These are phyloP conservation scores for Sinosuthora webbiana DNA, from an alignment of 2,113 vertebrate genomes.

Conservation along the genomic window DNA sequence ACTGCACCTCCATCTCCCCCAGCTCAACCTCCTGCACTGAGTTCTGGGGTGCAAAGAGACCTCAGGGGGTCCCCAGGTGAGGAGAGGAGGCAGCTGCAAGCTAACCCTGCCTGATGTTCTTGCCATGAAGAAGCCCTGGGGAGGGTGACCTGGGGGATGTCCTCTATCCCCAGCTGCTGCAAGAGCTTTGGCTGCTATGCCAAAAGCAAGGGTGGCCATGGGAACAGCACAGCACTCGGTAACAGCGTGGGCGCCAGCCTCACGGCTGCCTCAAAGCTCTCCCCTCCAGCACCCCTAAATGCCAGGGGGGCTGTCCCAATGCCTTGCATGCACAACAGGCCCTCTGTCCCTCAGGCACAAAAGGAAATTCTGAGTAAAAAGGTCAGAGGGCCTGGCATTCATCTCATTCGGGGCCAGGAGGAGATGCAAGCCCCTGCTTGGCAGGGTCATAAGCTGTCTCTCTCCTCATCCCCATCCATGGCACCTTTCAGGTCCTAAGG, in stretches of 20 bases:
- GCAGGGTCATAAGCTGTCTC: neutral
- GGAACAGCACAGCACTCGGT: neutral
- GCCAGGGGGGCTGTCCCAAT: neutral
- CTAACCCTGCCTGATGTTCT: neutral
- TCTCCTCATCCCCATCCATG: neutral
- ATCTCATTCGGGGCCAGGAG: neutral
- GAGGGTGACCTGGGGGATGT: neutral
- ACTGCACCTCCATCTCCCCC: neutral
- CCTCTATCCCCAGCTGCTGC: neutral
- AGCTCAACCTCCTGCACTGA: fast-evolving
- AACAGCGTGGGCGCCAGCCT: neutral
- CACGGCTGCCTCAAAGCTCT: neutral
- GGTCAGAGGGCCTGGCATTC: neutral
- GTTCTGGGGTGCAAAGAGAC: neutral
- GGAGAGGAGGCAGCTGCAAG: neutral
- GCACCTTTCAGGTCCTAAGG: neutral
- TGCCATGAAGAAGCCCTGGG: neutral
- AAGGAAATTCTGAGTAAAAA: constrained; percentile 45
- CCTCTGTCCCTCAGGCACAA: constrained; percentile 38
- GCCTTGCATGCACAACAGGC: neutral
- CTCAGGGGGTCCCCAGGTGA: fast-evolving
- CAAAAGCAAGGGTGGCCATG: neutral
- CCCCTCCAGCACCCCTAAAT: neutral
- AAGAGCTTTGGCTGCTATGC: neutral
- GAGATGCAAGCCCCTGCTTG: neutral